Conservation (phyloP, 2,797 vertebrate species). For the Leucoraja ocellata region DNA sequence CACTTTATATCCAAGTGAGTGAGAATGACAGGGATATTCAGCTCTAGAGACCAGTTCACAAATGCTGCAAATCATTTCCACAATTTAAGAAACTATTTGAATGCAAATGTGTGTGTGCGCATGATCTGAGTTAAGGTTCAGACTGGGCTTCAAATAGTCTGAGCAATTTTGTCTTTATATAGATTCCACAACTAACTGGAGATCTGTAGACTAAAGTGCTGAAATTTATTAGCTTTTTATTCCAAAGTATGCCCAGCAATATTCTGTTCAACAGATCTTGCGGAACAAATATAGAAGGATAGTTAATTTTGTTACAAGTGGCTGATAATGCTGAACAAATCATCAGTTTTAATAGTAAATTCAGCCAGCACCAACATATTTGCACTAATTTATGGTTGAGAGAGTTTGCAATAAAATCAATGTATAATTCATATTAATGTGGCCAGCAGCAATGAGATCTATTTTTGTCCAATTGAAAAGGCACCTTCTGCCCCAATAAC, state of each 20-base stretch:
- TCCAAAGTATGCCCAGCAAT: not conserved
- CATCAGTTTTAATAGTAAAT: not conserved
- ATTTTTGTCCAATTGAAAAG: slow-evolving; percentile 24
- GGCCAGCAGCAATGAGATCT: not conserved
- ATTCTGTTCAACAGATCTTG: not conserved
- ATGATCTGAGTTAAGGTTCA: not conserved
- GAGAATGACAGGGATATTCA: no score
- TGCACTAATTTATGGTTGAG: slow-evolving; percentile 23
- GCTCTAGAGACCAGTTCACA: no score
- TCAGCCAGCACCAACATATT: not conserved
- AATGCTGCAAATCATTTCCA: not conserved
- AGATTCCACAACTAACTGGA: slow-evolving; percentile 12
- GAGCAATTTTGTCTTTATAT: not conserved
- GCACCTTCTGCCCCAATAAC: not conserved
- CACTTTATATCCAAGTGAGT: no score
- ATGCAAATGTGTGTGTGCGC: not conserved
- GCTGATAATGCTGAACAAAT: slow-evolving; percentile 5
- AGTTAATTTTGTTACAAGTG: slow-evolving; percentile 3
- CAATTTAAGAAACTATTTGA: not conserved
- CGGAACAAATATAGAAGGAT: not conserved
- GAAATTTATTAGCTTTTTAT: not conserved
- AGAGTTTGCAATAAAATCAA: not conserved
- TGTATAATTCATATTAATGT: slow-evolving; percentile 17
- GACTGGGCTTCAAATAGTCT: not conserved
- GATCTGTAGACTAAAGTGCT: not conserved